Evolutionary conservation across 2,797 vertebrate species (phyloP).

Genomic region (Eremophila alpestris): DNA sequence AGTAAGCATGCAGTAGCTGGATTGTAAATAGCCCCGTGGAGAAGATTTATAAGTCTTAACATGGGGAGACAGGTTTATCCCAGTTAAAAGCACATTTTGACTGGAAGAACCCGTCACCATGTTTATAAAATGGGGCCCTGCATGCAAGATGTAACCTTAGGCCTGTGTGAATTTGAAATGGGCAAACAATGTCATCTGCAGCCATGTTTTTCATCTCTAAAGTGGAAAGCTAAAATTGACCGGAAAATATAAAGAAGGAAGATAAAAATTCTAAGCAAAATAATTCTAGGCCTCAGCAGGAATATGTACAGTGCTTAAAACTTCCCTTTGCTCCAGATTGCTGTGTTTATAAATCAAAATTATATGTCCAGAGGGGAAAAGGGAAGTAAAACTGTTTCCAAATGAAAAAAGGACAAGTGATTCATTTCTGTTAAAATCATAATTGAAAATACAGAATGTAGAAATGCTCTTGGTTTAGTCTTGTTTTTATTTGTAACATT

Average conservation of each 20-base stretch:
- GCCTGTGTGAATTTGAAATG: conserved; percentile 31
- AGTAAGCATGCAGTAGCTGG: conserved; percentile 76
- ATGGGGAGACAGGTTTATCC: conserved; percentile 76
- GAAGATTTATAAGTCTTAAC: conserved; percentile 78
- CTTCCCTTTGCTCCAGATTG: conserved; percentile 76
- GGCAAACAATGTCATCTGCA: conserved; percentile 1
- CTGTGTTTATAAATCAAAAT: conserved; percentile 84
- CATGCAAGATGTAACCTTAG: conserved; percentile 43
- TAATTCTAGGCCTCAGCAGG: conserved; percentile 41
- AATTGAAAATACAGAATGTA: conserved; percentile 80
- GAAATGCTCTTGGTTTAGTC: conserved; percentile 28
- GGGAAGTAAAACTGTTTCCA: conserved; percentile 81
- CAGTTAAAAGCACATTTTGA: conserved; percentile 70
- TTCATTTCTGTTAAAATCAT: conserved; percentile 77
- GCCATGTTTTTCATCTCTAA: conserved; percentile 30
- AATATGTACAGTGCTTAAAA: conserved; percentile 73
- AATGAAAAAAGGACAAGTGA: conserved; percentile 75
- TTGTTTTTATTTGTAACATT: conserved; percentile 55
- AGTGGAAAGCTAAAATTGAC: conserved; percentile 1
- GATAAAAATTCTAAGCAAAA: conserved; percentile 24
- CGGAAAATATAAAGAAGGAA: conserved; percentile 38
- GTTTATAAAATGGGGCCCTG: conserved; percentile 70
- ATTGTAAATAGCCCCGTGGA: conserved; percentile 71
- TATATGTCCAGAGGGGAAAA: conserved; percentile 81
- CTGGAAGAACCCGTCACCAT: conserved; percentile 62